phyloP scores from a whole-genome alignment of 2,113 vertebrate species.

The Ammodytes marinus region DNA sequence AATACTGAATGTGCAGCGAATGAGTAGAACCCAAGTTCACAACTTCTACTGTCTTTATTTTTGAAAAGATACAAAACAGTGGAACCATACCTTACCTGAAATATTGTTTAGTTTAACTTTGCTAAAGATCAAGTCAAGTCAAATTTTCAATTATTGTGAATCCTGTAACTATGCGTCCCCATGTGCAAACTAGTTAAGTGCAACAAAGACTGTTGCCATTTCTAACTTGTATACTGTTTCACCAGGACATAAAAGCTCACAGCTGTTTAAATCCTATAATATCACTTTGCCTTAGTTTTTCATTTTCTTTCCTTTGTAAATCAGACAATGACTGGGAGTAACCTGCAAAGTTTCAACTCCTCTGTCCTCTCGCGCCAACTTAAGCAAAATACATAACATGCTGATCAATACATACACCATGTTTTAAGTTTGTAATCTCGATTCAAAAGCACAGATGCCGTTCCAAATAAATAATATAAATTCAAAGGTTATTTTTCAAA shows the following conservation, averaged over 20 bases:
- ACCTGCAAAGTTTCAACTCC: not conserved
- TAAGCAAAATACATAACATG: not conserved
- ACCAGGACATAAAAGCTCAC: not conserved
- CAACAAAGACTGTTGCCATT: not conserved
- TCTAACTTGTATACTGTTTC: not conserved
- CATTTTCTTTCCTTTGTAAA: not conserved
- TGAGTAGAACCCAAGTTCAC: not conserved
- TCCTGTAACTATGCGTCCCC: not conserved
- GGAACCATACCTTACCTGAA: not conserved
- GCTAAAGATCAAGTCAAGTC: too few relatives aligned
- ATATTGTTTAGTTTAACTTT: not conserved
- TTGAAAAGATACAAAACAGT: not conserved
- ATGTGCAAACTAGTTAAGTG: not conserved
- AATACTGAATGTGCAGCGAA: not conserved
- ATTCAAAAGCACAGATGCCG: not conserved
- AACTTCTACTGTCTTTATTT: not conserved
- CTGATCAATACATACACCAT: not conserved
- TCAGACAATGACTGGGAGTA: not conserved
- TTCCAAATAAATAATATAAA: not conserved
- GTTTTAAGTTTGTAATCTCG: not conserved
- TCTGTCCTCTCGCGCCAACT: not conserved
- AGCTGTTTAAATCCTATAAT: not conserved
- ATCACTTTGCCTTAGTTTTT: not conserved
- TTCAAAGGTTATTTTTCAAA: not conserved
- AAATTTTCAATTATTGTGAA: not conserved